A percentile compares a stretch with the other conserved stretches of the same genome.
Conservation (phyloP, 2,113 vertebrate species). For the Antechinus stuartii region DNA sequence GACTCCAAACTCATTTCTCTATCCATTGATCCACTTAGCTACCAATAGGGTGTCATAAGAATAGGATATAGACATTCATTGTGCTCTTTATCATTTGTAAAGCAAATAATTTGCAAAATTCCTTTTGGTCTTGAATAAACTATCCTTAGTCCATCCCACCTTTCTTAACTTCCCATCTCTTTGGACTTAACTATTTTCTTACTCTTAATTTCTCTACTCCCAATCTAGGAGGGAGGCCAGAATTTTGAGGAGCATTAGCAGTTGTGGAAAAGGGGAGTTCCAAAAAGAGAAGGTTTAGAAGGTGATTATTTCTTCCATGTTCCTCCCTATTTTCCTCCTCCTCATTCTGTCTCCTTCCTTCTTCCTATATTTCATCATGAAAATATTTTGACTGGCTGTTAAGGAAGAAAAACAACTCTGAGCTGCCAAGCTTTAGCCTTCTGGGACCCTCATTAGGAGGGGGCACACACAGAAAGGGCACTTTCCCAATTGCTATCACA, state of each 20-base stretch:
- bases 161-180: background rate
- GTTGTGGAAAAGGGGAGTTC: background rate
- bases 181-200: background rate
- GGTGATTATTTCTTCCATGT: background rate
- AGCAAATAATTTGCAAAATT: background rate
- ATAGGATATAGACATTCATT: background rate
- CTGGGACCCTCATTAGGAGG: conserved; percentile 81
- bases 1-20: background rate
- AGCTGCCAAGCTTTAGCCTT: conserved; percentile 72
- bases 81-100: background rate
- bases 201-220: background rate
- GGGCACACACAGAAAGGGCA: conserved; percentile 74
- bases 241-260: background rate
- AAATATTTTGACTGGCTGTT: conserved; percentile 67
- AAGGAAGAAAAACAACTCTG: conserved; percentile 71
- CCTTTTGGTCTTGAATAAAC: background rate
- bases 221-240: too few relatives aligned
- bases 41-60: background rate
- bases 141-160: background rate
- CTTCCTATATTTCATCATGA: conserved; percentile 59
- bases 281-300: background rate
- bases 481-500: conserved; percentile 32
- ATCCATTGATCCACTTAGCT: background rate
- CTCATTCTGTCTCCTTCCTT: conserved; percentile 48
- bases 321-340: background rate